Percentiles rank a stretch among this genome's conserved stretches.
Evolutionary conservation across 2,888 invertebrate species (phyloP).

Genomic region (Balanococcus diminutus): DNA sequence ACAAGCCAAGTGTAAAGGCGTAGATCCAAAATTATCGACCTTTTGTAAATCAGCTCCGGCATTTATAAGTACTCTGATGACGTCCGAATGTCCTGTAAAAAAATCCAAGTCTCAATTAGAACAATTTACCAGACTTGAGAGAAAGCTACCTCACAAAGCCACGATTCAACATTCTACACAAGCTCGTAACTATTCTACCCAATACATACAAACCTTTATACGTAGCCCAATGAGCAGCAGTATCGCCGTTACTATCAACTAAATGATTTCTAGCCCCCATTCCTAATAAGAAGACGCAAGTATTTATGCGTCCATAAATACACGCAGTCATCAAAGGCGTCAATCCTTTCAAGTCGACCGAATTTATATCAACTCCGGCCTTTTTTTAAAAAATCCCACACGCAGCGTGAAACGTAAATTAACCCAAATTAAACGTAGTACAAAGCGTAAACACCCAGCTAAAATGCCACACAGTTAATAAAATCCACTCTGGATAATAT

Average conservation of each 20-base stretch:
- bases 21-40: constrained; percentile 90
- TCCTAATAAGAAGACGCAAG: constrained; percentile 86
- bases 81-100: constrained; percentile 73
- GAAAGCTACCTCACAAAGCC: too few species aligned
- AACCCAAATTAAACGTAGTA: background rate
- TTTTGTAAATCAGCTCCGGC: constrained; percentile 89
- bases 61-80: constrained; percentile 85
- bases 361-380: constrained; percentile 86
- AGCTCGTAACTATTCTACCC: background rate
- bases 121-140: too few species aligned
- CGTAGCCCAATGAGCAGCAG: constrained; percentile 92
- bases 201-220: constrained; percentile 71
- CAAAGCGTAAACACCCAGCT: background rate
- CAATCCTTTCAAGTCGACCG: constrained; percentile 81
- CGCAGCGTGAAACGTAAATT: constrained; percentile 55
- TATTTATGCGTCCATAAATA: constrained; percentile 90
- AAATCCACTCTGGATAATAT: background rate
- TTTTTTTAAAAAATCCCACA: constrained; percentile 64
- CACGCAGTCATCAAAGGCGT: constrained; percentile 91
- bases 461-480: background rate
- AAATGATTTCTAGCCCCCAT: constrained; percentile 86
- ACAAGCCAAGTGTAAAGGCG: constrained; percentile 87
- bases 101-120: background rate
- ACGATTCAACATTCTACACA: background rate
- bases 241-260: constrained; percentile 91